phyloP scores from a whole-genome alignment of 1,140 invertebrate species.

The Hylaeus volcanicus region DNA sequence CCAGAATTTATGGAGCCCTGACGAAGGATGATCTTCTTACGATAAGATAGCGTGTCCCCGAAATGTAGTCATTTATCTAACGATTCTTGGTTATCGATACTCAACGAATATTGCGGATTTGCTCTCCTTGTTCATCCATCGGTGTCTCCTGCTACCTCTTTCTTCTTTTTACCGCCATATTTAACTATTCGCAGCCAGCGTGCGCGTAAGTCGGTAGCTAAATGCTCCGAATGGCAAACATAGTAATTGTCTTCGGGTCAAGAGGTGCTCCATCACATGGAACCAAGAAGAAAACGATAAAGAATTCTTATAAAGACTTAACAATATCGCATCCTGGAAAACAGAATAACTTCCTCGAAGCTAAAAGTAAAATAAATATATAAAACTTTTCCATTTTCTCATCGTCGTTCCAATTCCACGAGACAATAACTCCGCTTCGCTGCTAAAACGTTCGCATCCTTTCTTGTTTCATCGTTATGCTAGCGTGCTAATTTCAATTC shows the following conservation, averaged over 20 bases:
- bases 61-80: constrained; percentile 25
- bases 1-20: constrained; percentile 54
- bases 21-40: constrained; percentile 52
- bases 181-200: not conserved
- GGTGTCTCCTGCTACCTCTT: not conserved
- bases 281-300: no score
- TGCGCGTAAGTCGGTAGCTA: not conserved
- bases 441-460: not conserved
- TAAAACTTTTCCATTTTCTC: not conserved
- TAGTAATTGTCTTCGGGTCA: not conserved
- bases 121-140: not conserved
- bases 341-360: no score
- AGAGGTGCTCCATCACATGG: no score
- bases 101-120: constrained; percentile 23
- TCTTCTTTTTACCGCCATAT: not conserved
- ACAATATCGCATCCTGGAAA: no score
- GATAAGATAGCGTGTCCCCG: constrained; percentile 38
- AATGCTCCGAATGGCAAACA: no score
- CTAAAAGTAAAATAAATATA: no score
- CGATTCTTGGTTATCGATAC: constrained; percentile 32
- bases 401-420: not conserved
- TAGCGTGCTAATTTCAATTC: constrained; percentile 1
- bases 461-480: not conserved
- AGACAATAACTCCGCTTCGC: not conserved
- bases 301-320: no score